phyloP scores from a whole-genome alignment of 1,140 invertebrate genomes.

The Drosophila nigrodunni region DNA sequence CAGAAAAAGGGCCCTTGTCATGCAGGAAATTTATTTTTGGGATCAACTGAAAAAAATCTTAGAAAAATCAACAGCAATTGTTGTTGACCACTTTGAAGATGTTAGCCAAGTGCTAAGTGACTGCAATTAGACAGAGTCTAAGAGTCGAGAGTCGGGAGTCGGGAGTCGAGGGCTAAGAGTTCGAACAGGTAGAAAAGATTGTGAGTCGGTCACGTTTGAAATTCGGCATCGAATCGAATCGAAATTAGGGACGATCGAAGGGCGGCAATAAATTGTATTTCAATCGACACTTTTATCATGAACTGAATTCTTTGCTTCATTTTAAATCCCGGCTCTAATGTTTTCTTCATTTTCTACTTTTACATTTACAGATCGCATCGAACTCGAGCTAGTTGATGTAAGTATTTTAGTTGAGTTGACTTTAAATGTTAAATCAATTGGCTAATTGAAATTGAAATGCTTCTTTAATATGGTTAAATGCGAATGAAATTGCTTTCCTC shows the following conservation, averaged over 20 bases:
- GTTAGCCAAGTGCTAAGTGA: constrained; percentile 70
- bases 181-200: constrained; percentile 46
- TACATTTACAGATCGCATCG: constrained; percentile 33
- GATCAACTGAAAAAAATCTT: constrained; percentile 49
- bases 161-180: background rate
- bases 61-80: constrained; percentile 74
- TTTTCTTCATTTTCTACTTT: background rate
- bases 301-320: background rate
- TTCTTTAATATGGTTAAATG: constrained; percentile 68
- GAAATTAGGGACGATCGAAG: constrained; percentile 50
- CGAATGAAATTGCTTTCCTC: constrained; percentile 52
- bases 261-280: constrained; percentile 72
- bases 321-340: constrained; percentile 10
- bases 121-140: constrained; percentile 64
- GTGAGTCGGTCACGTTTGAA: constrained; percentile 8
- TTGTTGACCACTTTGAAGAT: constrained; percentile 39
- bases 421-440: constrained; percentile 62
- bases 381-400: constrained; percentile 29
- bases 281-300: constrained; percentile 76
- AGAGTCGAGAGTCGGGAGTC: too few relatives aligned
- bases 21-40: constrained; percentile 68
- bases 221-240: constrained; percentile 46
- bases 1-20: constrained; percentile 61
- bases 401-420: constrained; percentile 29
- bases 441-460: constrained; percentile 73